phyloP scores from a whole-genome alignment of 2,888 invertebrate species.

The Lepetodrilus schrolli region DNA sequence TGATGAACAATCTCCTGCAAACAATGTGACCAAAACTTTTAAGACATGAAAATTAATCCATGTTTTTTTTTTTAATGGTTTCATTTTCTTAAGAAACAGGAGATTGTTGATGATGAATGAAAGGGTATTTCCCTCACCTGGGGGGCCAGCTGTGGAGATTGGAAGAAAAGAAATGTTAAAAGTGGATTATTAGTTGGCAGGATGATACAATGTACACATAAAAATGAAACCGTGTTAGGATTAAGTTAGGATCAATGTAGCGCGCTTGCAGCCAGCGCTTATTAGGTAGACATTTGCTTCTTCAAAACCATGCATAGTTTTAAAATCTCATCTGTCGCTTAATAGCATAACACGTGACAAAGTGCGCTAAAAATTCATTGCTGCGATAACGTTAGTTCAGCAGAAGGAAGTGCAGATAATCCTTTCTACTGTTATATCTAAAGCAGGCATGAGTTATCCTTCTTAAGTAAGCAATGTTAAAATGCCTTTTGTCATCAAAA shows the following conservation, averaged over 20 bases:
- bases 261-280: constrained; percentile 31
- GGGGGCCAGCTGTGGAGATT: constrained; percentile 38
- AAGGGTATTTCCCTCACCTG: constrained; percentile 38
- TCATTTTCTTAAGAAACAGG: neutral
- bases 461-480: constrained; percentile 9
- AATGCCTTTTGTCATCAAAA: neutral
- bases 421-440: neutral
- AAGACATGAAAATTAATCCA: neutral
- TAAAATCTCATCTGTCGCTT: constrained; percentile 1
- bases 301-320: neutral
- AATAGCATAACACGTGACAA: neutral
- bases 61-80: neutral
- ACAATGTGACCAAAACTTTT: neutral
- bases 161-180: constrained; percentile 35
- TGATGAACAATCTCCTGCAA: neutral
- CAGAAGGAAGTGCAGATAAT: neutral
- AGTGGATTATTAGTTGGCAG: constrained; percentile 26
- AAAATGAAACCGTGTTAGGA: neutral
- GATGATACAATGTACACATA: constrained; percentile 24
- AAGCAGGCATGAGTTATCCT: too few species aligned
- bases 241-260: neutral
- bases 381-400: neutral
- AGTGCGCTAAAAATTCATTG: neutral
- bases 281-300: neutral
- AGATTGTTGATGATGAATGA: constrained; percentile 4